Evolutionary conservation across 1,140 invertebrate genomes (phyloP).

Genomic region (Aphaenogaster ashmeadi): DNA sequence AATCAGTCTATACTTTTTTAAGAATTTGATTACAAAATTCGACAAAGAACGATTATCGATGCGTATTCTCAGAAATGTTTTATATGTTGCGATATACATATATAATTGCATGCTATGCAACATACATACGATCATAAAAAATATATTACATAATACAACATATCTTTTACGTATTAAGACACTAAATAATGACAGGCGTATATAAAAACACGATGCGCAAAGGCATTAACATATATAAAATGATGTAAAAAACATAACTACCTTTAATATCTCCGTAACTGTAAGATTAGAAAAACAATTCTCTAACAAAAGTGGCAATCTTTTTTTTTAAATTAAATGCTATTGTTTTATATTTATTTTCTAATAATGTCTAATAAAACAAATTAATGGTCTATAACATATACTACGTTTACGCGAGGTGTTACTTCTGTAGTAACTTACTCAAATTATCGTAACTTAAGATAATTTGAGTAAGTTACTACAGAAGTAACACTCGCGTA

Average conservation of each 20-base stretch:
- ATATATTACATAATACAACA: not conserved
- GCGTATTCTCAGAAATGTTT: not conserved
- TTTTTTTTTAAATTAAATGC: not conserved
- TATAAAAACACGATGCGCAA: not conserved
- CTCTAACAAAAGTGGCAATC: not conserved
- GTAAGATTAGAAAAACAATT: not conserved
- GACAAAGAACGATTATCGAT: not conserved
- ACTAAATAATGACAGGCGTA: slow-evolving; percentile 43
- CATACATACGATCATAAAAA: not conserved
- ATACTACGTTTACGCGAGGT: too few species aligned
- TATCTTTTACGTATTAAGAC: not conserved
- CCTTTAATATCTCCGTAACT: not conserved
- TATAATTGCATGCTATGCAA: not conserved
- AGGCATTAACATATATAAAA: not conserved
- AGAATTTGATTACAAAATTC: slow-evolving; percentile 1
- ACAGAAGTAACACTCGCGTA: too few species aligned
- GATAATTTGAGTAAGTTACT: too few species aligned
- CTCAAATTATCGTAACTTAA: too few species aligned
- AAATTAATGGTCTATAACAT: not conserved
- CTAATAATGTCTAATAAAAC: not conserved
- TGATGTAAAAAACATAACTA: not conserved
- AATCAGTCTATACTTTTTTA: not conserved
- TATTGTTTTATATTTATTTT: not conserved
- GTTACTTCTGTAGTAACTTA: too few species aligned
- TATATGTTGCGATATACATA: not conserved